Evolutionary conservation across 2,888 invertebrate genomes (phyloP).

Genomic region (Scaptodrosophila latifasciaeformis): DNA sequence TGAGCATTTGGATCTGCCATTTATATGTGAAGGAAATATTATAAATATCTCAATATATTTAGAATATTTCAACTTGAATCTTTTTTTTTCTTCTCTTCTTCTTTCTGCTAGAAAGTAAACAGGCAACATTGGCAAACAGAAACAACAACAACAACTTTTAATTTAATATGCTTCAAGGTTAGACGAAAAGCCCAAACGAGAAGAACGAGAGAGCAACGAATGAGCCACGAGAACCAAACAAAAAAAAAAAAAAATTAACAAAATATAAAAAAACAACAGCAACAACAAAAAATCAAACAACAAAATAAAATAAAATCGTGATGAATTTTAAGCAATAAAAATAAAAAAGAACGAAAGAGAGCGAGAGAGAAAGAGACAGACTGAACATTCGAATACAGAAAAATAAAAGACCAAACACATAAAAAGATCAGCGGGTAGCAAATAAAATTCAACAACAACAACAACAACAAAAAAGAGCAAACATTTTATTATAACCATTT

Average conservation of each 20-base stretch:
- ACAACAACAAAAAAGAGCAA: no score
- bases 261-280: slow-evolving; percentile 24
- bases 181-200: slow-evolving; percentile 33
- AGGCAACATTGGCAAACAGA: background rate
- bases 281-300: slow-evolving; percentile 22
- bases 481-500: no score
- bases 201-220: background rate
- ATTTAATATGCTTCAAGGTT: slow-evolving; percentile 65
- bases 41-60: no score
- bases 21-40: no score
- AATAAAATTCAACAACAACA: no score
- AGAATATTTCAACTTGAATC: background rate
- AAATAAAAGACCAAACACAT: background rate
- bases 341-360: no score
- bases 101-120: slow-evolving; percentile 1
- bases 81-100: slow-evolving; percentile 11
- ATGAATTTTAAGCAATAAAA: slow-evolving; percentile 60
- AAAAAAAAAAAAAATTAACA: slow-evolving; percentile 12
- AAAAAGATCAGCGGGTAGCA: slow-evolving; percentile 10
- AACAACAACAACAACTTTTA: slow-evolving; percentile 27
- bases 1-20: no score
- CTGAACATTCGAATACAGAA: slow-evolving; percentile 38
- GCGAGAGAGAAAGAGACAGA: no score
- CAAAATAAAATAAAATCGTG: slow-evolving; percentile 59
- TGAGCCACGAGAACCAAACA: slow-evolving; percentile 11